Percentiles rank a stretch among this genome's conserved stretches.
These are phyloP conservation scores for Chaetogeoica ovagalla DNA, from an alignment of 2,888 invertebrate species.

Conservation along the genomic window DNA sequence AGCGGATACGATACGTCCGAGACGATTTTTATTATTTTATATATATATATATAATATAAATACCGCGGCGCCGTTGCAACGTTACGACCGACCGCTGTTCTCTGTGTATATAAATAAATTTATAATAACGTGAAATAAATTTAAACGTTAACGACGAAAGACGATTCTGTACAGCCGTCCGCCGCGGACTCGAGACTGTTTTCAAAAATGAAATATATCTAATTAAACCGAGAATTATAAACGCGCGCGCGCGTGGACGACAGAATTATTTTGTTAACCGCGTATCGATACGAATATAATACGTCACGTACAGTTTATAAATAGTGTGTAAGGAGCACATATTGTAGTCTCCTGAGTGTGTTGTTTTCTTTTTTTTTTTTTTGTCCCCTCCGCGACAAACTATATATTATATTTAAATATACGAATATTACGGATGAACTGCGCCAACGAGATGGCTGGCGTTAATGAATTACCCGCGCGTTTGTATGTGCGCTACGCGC, in stretches of 20 bases:
- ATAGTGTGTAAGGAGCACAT: no score
- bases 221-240: background rate
- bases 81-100: no score
- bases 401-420: background rate
- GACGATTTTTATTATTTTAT: no score
- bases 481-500: background rate
- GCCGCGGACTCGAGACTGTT: constrained; percentile 1
- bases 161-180: background rate
- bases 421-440: constrained; percentile 30
- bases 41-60: no score
- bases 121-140: constrained; percentile 19
- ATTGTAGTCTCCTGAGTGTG: no score
- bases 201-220: constrained; percentile 3
- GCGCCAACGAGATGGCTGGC: constrained; percentile 48
- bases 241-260: constrained; percentile 4
- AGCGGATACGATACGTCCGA: no score
- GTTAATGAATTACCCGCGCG: constrained; percentile 50
- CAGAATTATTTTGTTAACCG: constrained; percentile 41
- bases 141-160: constrained; percentile 5
- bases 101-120: background rate
- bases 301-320: no score
- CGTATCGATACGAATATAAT: background rate
- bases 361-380: no score
- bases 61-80: no score
- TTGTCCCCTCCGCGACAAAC: background rate